A percentile compares a stretch with the other conserved stretches of the same genome.
Evolutionary conservation across 2,113 vertebrate genomes (phyloP).

Genomic region (Oryzias melastigma): DNA sequence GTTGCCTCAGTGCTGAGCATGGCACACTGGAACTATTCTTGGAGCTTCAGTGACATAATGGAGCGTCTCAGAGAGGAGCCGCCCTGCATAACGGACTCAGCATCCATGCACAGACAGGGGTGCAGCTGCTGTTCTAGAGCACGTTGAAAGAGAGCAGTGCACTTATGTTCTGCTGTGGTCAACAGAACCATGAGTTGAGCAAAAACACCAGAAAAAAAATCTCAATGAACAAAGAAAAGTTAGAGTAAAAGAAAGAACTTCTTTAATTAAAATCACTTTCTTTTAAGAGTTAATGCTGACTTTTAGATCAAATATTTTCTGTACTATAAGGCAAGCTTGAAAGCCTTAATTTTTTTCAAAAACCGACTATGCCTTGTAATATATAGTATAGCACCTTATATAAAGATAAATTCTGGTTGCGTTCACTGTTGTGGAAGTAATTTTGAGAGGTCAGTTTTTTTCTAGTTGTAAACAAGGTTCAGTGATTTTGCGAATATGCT

Average conservation of each 20-base stretch:
- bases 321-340: no score
- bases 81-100: conserved; percentile 38
- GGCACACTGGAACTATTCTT: conserved; percentile 76
- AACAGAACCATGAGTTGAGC: background rate
- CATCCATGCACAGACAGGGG: conserved; percentile 21
- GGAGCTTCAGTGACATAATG: conserved; percentile 69
- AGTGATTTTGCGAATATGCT: no score
- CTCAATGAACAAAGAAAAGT: background rate
- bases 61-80: conserved; percentile 45
- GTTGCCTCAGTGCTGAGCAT: conserved; percentile 49
- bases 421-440: no score
- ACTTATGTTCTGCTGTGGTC: background rate
- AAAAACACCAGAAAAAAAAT: background rate
- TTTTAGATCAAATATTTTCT: no score
- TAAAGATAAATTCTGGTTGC: no score
- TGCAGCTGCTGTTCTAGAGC: conserved; percentile 33
- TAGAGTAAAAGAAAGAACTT: background rate
- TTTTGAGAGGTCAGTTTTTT: no score
- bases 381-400: no score
- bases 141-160: conserved; percentile 1
- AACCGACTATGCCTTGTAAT: no score
- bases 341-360: no score
- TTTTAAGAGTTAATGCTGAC: no score
- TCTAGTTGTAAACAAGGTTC: no score
- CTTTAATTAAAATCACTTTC: no score